phyloP scores from a whole-genome alignment of 2,113 vertebrate species.

The Plectropomus leopardus region DNA sequence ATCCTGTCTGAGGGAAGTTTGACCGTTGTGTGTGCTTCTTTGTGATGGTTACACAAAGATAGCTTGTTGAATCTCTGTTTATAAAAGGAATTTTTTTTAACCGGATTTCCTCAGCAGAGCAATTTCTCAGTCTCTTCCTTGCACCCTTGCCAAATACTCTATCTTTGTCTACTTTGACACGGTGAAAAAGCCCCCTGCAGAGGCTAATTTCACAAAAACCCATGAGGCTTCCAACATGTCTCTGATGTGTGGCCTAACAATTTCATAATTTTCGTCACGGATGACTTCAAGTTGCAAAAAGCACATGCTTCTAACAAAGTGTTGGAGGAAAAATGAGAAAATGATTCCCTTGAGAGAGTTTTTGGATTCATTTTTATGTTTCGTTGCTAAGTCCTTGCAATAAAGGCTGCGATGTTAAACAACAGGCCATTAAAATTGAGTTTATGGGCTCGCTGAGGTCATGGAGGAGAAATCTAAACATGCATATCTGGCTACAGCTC shows the following conservation, averaged over 20 bases:
- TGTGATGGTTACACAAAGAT: slow-evolving; percentile 49
- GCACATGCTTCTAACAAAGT: slow-evolving; percentile 2
- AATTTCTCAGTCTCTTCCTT: slow-evolving; percentile 24
- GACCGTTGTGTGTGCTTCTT: slow-evolving; percentile 14
- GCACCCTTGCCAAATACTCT: slow-evolving; percentile 33
- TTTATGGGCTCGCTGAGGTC: slow-evolving; percentile 4
- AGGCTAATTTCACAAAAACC: slow-evolving; percentile 36
- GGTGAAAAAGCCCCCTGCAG: slow-evolving; percentile 10
- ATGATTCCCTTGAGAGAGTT: background rate
- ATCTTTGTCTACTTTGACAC: slow-evolving; percentile 31
- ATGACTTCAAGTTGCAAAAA: slow-evolving; percentile 29
- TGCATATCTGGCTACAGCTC: background rate
- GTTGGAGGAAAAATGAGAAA: slow-evolving; percentile 1
- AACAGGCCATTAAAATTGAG: background rate
- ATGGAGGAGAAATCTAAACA: slow-evolving; percentile 17
- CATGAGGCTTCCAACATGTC: slow-evolving; percentile 21
- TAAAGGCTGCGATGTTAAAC: background rate
- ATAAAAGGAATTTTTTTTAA: slow-evolving; percentile 51
- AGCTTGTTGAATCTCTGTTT: slow-evolving; percentile 53
- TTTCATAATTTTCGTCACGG: slow-evolving; percentile 38
- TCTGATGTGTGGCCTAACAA: slow-evolving; percentile 40
- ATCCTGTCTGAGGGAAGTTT: slow-evolving; percentile 28
- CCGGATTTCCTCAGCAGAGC: slow-evolving; percentile 28
- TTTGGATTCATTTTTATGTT: slow-evolving; percentile 1
- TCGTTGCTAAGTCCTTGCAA: background rate